Conservation (phyloP, 2,797 vertebrate genomes). For the Microchirus variegatus region DNA sequence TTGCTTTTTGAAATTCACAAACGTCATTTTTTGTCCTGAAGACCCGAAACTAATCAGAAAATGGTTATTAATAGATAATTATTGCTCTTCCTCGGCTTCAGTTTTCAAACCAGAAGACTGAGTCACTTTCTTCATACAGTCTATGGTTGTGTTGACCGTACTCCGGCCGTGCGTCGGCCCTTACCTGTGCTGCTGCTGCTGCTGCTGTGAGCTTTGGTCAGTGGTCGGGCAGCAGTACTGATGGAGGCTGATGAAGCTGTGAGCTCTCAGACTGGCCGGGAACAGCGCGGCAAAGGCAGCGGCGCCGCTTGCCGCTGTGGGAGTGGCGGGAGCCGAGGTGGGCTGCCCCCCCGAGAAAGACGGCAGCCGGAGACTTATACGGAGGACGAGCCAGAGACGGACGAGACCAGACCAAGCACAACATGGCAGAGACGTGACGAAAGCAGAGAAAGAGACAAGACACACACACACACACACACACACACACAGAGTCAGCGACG, state of each 20-base stretch:
- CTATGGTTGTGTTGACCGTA: constrained; percentile 36
- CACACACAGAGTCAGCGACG: constrained; percentile 60
- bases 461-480: constrained; percentile 60
- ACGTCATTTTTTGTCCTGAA: too few relatives aligned
- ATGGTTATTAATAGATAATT: too few relatives aligned
- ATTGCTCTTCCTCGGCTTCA: too few relatives aligned
- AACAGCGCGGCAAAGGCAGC: constrained; percentile 58
- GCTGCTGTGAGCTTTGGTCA: constrained; percentile 64
- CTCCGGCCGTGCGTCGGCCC: constrained; percentile 45
- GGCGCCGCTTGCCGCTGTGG: constrained; percentile 50
- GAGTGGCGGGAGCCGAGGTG: constrained; percentile 73
- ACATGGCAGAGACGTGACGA: constrained; percentile 36
- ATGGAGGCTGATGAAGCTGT: constrained; percentile 80
- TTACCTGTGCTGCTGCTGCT: constrained; percentile 75
- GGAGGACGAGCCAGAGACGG: constrained; percentile 51
- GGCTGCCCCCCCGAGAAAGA: constrained; percentile 75
- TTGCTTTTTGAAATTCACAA: too few relatives aligned
- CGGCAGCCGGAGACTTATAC: constrained; percentile 63
- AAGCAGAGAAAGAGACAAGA: constrained; percentile 68
- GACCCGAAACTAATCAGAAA: too few relatives aligned
- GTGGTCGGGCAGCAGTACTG: constrained; percentile 78
- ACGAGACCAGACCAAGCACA: constrained; percentile 45
- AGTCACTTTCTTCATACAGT: too few relatives aligned
- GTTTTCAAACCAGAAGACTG: too few relatives aligned
- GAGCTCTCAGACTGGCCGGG: constrained; percentile 75